phyloP scores from a whole-genome alignment of 2,888 invertebrate species.

The Glaucopsyche alexis region DNA sequence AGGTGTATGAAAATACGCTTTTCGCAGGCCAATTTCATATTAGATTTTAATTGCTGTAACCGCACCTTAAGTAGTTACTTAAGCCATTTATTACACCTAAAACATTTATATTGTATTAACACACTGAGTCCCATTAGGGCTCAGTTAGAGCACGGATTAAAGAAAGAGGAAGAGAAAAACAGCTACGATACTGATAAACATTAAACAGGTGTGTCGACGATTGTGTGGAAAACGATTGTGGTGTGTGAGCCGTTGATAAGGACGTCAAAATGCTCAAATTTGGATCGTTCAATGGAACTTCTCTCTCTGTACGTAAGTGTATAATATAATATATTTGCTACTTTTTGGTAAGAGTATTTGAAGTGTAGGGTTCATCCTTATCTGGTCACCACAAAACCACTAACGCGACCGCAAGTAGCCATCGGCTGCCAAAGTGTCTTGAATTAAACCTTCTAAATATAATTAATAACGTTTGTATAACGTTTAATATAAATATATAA shows the following conservation, averaged over 20 bases:
- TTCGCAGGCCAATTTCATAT: conserved; percentile 6
- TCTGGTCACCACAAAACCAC: conserved; percentile 2
- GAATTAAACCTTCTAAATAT: neutral
- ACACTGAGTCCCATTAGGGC: too few species aligned
- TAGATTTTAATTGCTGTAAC: conserved; percentile 1
- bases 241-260: too few species aligned
- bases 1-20: neutral
- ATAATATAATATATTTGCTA: neutral
- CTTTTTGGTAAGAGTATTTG: neutral
- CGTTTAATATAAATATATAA: too few species aligned
- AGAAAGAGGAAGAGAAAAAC: too few species aligned
- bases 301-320: too few species aligned
- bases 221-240: too few species aligned
- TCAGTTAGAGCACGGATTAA: neutral
- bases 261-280: neutral
- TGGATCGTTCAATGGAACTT: too few species aligned
- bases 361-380: conserved; percentile 4
- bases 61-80: neutral
- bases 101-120: too few species aligned
- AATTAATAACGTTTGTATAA: too few species aligned
- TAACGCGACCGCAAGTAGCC: neutral
- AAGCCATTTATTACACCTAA: too few species aligned
- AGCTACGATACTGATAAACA: too few species aligned
- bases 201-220: too few species aligned
- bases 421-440: neutral